Conservation (phyloP, 2,797 vertebrate genomes). For the Carcharodon carcharias region DNA sequence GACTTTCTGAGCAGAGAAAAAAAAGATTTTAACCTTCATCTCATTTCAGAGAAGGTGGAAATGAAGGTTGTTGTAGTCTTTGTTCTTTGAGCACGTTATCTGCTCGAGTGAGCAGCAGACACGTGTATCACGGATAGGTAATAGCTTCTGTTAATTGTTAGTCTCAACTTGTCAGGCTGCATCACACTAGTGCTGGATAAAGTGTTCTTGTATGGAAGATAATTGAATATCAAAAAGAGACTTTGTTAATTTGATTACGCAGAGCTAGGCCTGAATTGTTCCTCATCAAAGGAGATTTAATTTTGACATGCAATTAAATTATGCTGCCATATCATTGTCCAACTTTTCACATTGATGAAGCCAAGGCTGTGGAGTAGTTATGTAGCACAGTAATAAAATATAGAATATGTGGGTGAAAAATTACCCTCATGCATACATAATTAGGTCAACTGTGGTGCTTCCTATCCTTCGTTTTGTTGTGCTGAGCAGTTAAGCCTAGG, state of each 20-base stretch:
- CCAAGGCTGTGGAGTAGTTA: conserved; percentile 25
- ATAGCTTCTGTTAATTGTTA: conserved; percentile 38
- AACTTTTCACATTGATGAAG: conserved; percentile 36
- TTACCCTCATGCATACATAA: conserved; percentile 31
- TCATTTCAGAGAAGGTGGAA: conserved; percentile 36
- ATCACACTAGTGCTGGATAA: conserved; percentile 53
- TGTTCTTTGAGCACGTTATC: conserved; percentile 33
- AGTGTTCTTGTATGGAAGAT: conserved; percentile 66
- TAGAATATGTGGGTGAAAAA: conserved; percentile 22
- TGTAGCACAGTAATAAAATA: conserved; percentile 31
- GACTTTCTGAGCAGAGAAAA: conserved; percentile 45
- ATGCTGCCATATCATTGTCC: conserved; percentile 60
- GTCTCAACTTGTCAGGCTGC: conserved; percentile 47
- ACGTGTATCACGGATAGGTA: conserved; percentile 36
- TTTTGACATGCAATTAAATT: conserved; percentile 82
- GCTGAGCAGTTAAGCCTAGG: not conserved
- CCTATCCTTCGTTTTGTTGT: not conserved
- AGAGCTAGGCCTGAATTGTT: conserved; percentile 71
- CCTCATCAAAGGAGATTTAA: conserved; percentile 83
- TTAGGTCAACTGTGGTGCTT: conserved; percentile 30
- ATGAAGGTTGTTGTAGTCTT: conserved; percentile 38
- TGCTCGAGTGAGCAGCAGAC: conserved; percentile 29
- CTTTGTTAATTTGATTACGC: conserved; percentile 88
- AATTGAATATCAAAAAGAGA: conserved; percentile 89
- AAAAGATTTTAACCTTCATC: conserved; percentile 37